phyloP scores from a whole-genome alignment of 53 echinoderm and acorn worm species.

The Arbacia lixula region DNA sequence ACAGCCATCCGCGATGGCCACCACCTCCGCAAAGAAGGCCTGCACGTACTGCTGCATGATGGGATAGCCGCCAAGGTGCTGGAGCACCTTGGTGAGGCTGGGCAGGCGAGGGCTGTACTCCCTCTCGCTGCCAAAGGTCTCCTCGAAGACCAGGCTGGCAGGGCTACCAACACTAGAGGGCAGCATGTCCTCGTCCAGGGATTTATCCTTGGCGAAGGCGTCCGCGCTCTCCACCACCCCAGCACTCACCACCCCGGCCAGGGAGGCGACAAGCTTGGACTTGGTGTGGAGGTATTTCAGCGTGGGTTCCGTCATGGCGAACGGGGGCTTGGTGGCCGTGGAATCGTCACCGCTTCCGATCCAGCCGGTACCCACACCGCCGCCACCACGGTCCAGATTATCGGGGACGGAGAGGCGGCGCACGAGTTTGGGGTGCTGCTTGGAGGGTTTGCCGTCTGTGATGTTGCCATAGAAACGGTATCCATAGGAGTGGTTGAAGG shows the following conservation, averaged over 20 bases:
- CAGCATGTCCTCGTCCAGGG: constrained; percentile 54
- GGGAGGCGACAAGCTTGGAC: constrained; percentile 81
- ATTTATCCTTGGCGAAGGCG: constrained; percentile 63
- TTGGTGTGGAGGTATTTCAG: constrained; percentile 84
- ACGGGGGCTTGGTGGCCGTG: constrained; percentile 50
- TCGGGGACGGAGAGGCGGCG: constrained; percentile 59
- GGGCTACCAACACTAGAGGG: constrained; percentile 57
- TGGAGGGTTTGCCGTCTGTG: neutral
- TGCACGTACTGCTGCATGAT: constrained; percentile 69
- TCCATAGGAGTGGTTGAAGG: constrained; percentile 70
- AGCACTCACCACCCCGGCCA: constrained; percentile 76
- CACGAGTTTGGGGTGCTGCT: neutral
- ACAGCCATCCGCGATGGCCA: constrained; percentile 36
- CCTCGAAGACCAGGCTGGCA: constrained; percentile 74
- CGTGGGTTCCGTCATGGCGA: constrained; percentile 90
- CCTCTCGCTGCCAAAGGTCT: constrained; percentile 72
- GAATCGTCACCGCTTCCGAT: constrained; percentile 16
- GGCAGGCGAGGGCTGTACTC: constrained; percentile 28
- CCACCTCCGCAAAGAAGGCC: constrained; percentile 51
- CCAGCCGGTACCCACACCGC: neutral
- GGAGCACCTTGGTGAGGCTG: constrained; percentile 44
- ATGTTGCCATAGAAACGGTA: constrained; percentile 56
- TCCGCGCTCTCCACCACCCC: constrained; percentile 62
- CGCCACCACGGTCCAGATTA: constrained; percentile 18
- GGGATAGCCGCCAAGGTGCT: constrained; percentile 67